Conservation (phyloP, 2,113 vertebrate genomes). For the Proteles cristata region DNA sequence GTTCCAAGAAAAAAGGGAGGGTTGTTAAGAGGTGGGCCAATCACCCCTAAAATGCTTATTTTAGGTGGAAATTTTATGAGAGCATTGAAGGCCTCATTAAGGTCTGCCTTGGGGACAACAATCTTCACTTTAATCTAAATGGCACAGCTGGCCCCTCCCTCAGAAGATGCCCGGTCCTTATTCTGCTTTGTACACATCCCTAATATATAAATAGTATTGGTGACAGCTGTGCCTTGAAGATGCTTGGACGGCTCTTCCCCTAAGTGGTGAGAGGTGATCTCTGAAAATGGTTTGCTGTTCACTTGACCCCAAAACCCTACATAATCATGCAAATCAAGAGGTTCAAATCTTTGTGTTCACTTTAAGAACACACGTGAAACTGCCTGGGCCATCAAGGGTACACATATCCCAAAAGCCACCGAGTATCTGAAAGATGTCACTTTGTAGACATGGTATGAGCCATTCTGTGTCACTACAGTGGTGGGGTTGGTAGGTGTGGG, state of each 20-base stretch:
- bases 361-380: no score
- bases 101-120: background rate
- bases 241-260: background rate
- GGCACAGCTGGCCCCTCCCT: background rate
- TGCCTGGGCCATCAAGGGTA: no score
- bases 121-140: slow-evolving; percentile 41
- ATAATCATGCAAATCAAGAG: no score
- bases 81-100: background rate
- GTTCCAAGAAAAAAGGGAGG: background rate
- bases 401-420: no score
- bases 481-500: no score
- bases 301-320: no score
- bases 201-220: background rate
- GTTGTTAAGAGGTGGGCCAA: background rate
- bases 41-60: background rate
- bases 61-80: slow-evolving; percentile 21
- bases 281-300: no score
- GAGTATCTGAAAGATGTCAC: no score
- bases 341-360: no score
- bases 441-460: no score
- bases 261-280: no score
- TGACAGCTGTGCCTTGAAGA: background rate
- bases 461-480: no score
- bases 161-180: background rate
- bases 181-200: background rate